These are phyloP conservation scores for Digitonthophagus gazella DNA, from an alignment of 2,888 invertebrate species.

Conservation along the genomic window DNA sequence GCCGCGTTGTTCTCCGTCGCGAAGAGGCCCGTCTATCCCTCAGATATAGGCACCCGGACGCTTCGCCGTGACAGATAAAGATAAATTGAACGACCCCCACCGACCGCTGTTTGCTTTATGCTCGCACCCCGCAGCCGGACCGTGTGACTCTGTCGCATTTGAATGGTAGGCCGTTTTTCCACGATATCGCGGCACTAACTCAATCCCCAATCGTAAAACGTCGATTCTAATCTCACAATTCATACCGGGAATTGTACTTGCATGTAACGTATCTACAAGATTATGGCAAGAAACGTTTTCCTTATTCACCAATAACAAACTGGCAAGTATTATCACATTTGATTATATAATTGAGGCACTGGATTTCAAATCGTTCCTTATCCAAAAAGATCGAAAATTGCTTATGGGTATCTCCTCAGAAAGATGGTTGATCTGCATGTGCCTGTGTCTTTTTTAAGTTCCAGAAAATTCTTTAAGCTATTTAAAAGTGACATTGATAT, in stretches of 20 bases:
- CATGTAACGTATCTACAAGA: no score
- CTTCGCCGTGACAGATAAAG: neutral
- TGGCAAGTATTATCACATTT: no score
- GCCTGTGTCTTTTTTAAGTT: no score
- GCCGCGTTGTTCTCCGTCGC: neutral
- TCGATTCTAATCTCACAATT: neutral
- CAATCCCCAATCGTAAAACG: neutral
- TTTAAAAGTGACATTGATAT: no score
- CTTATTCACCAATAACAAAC: no score
- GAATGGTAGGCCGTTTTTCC: neutral
- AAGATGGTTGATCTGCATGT: no score
- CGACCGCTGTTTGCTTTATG: neutral
- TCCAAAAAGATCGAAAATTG: no score
- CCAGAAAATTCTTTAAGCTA: no score
- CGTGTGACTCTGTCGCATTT: neutral
- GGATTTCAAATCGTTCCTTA: no score
- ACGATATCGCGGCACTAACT: neutral
- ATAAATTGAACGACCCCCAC: neutral
- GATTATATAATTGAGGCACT: no score
- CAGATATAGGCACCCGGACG: neutral
- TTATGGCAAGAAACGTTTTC: no score
- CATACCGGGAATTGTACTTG: neutral
- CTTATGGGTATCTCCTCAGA: no score
- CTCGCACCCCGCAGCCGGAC: neutral
- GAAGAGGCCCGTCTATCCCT: neutral